Conservation (phyloP, 2,888 invertebrate species). For the Pyralis farinalis region DNA sequence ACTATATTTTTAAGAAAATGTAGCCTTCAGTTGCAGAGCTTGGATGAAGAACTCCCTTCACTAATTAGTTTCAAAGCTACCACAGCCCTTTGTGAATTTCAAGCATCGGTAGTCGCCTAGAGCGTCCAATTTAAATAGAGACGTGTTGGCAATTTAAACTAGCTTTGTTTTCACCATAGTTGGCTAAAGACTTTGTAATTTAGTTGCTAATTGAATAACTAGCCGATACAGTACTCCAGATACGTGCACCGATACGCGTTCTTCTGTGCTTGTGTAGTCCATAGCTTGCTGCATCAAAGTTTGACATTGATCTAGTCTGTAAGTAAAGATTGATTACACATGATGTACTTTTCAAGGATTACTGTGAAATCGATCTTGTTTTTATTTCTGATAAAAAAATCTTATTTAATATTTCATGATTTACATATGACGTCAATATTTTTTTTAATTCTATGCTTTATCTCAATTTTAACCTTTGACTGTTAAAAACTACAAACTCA, state of each 20-base stretch:
- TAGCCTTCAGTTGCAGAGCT: slow-evolving; percentile 60
- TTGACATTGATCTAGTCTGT: slow-evolving; percentile 32
- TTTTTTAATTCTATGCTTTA: too few relatives aligned
- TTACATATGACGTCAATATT: too few relatives aligned
- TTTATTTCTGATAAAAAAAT: background rate
- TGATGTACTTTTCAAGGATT: slow-evolving; percentile 3
- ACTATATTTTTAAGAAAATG: slow-evolving; percentile 50
- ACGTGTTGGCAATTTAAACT: slow-evolving; percentile 58
- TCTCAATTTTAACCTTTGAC: too few relatives aligned
- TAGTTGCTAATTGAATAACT: slow-evolving; percentile 60
- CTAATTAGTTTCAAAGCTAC: slow-evolving; percentile 77
- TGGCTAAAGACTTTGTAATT: slow-evolving; percentile 55
- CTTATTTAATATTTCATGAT: too few relatives aligned
- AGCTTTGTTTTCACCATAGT: slow-evolving; percentile 55
- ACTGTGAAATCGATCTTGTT: slow-evolving; percentile 30
- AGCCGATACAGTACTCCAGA: slow-evolving; percentile 37
- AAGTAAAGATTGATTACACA: slow-evolving; percentile 42
- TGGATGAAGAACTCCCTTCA: slow-evolving; percentile 59
- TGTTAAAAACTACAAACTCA: too few relatives aligned
- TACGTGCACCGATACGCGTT: slow-evolving; percentile 47
- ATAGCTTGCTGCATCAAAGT: slow-evolving; percentile 79
- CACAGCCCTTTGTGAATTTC: slow-evolving; percentile 74
- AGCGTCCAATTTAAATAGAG: slow-evolving; percentile 64
- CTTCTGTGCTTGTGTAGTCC: slow-evolving; percentile 70
- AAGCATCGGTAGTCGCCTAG: slow-evolving; percentile 64